Evolutionary conservation across 1,140 invertebrate genomes (phyloP), one percentile per base, ranked within the genome.

Genomic region (Pachypeltis micranthus): DNA sequence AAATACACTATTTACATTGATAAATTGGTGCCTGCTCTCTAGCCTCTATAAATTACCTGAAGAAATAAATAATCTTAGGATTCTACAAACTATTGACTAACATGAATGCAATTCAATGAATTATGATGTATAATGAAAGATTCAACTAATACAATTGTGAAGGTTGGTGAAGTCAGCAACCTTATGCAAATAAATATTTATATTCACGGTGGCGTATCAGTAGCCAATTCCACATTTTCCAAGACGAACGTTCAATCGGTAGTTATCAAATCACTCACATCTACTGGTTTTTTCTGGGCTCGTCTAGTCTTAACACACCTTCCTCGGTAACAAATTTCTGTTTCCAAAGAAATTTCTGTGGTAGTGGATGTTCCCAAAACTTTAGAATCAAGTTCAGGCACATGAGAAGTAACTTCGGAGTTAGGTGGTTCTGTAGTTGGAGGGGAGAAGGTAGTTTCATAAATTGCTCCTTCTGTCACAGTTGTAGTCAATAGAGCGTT

Each of bases 241-340:
- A n/a, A n/a, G n/a, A n/a, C n/a, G n/a, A n/a, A 25, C 24, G 4
- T 28, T 64, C 29, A 64, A 26, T 64, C 63, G 29, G 44, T 34
- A 2, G 58, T 64, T 47, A 60, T 47, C 26, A 64, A 59, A 31
- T 64, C 63, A 31, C 63, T 60, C 10, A 31, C 58, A 28, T 27
- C 39, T 44, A 54, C 59, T 25, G 19, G 21, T 59, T 25, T 75
- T 16, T 63, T 74, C 65, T 73, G 72, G 44, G 71, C 76, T 14
- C 77, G 74, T 67, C 76, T 84, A 7, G 85, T 86, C 75, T 89
- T 88, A 59, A 90, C 82, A 72, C 88, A 91, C 67, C 84, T 83
- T 21, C 88, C 88, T 69, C 85, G 82, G 71, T 86, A 91, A 69
- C 88, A 91, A 55, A 91, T 91, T 75, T 91, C 88, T 21, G 87